phyloP scores from a whole-genome alignment of 1,140 invertebrate species.

The Panagrolaimus sp. region DNA sequence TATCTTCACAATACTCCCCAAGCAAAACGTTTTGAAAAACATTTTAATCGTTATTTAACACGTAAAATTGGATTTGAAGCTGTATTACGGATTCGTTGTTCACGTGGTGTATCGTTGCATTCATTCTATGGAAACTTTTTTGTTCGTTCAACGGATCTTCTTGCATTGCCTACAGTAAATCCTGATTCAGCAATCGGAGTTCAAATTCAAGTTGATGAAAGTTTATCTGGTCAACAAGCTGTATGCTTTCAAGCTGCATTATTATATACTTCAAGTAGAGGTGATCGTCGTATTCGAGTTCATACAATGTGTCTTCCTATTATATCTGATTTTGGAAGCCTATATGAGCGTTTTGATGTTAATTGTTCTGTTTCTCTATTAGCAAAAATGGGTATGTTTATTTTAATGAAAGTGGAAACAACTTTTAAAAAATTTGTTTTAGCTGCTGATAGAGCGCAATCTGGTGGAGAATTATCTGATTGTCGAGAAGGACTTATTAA shows the following conservation, averaged over 20 bases:
- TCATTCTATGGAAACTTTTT: constrained; percentile 99
- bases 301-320: constrained; percentile 92
- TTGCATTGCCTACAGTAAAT: constrained; percentile 93
- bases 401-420: too few relatives aligned
- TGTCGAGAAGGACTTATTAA: constrained; percentile 92
- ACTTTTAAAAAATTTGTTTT: constrained; percentile 42
- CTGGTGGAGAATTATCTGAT: constrained; percentile 74
- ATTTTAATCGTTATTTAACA: constrained; percentile 80
- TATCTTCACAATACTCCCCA: constrained; percentile 67
- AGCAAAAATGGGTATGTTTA: constrained; percentile 49
- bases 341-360: constrained; percentile 86
- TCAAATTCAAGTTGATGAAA: constrained; percentile 90
- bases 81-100: constrained; percentile 92
- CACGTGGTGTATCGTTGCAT: constrained; percentile 75
- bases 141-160: constrained; percentile 89
- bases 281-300: constrained; percentile 90
- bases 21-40: constrained; percentile 70
- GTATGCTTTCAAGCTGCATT: constrained; percentile 96
- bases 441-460: constrained; percentile 83
- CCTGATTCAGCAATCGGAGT: constrained; percentile 96
- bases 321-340: constrained; percentile 73
- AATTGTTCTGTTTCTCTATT: constrained; percentile 80
- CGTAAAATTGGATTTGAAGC: constrained; percentile 98
- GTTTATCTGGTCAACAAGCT: constrained; percentile 73
- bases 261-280: constrained; percentile 87